A percentile compares a stretch with the other conserved stretches of the same genome.
phyloP scores from a whole-genome alignment of 2,888 invertebrate species.

The Philhelius pedissequus region DNA sequence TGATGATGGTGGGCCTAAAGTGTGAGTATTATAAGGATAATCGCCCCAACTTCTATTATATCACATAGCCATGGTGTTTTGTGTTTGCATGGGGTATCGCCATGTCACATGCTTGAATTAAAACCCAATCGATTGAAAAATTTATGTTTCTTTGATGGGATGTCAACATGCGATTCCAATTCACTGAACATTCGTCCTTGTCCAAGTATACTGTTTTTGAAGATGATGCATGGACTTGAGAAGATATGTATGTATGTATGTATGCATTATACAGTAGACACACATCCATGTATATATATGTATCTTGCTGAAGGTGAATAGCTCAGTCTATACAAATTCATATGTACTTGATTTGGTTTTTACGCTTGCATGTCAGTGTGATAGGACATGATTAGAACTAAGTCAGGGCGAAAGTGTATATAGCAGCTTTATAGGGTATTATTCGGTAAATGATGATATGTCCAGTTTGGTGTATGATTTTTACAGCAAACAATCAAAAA shows the following conservation, averaged over 20 bases:
- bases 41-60: background rate
- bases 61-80: background rate
- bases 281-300: background rate
- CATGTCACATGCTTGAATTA: constrained; percentile 70
- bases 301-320: background rate
- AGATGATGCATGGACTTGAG: constrained; percentile 17
- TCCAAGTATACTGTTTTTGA: constrained; percentile 26
- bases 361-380: constrained; percentile 33
- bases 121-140: constrained; percentile 73
- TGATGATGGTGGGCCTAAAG: background rate
- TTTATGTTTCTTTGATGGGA: constrained; percentile 71
- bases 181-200: constrained; percentile 52
- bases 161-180: constrained; percentile 67
- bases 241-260: background rate
- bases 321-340: background rate
- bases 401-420: background rate
- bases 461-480: constrained; percentile 17
- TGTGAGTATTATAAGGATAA: background rate
- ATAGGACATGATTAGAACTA: constrained; percentile 16
- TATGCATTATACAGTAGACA: background rate
- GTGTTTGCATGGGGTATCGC: constrained; percentile 40
- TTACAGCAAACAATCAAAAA: constrained; percentile 9
- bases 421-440: background rate
- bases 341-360: constrained; percentile 27
- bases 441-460: background rate